These are phyloP conservation scores for Aspidoscelis tigris DNA, from an alignment of 2,113 vertebrate species.

Conservation along the genomic window DNA sequence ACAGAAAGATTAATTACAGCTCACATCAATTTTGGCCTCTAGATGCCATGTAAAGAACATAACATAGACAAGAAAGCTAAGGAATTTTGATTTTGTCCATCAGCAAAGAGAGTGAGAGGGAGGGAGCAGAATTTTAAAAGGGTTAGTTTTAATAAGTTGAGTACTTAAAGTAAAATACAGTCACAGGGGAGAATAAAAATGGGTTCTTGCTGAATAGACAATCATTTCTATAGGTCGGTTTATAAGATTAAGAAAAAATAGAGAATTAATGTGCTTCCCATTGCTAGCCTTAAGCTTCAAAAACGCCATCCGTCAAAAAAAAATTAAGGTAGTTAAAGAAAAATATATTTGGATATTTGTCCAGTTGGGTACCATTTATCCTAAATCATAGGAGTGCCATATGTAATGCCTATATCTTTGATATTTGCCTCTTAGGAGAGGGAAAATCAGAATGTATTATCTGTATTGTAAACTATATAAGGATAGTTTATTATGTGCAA, in stretches of 20 bases:
- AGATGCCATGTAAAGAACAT: slow-evolving; percentile 76
- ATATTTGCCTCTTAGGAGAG: too few species aligned
- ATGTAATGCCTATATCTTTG: too few species aligned
- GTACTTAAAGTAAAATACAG: slow-evolving; percentile 44
- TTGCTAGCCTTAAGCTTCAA: slow-evolving; percentile 34
- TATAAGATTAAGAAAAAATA: slow-evolving; percentile 49
- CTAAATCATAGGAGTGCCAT: background rate
- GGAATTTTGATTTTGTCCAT: slow-evolving; percentile 69
- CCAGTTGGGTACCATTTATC: slow-evolving; percentile 26
- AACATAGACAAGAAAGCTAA: slow-evolving; percentile 61
- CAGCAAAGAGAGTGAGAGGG: slow-evolving; percentile 30
- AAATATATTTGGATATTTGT: slow-evolving; percentile 28
- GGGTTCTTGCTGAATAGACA: slow-evolving; percentile 31
- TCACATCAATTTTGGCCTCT: slow-evolving; percentile 77
- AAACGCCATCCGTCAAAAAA: slow-evolving; percentile 33
- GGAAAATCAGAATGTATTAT: too few species aligned
- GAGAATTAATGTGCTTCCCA: slow-evolving; percentile 19
- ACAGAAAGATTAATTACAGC: slow-evolving; percentile 77
- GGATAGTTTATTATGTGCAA: too few species aligned
- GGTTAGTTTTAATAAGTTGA: slow-evolving; percentile 17
- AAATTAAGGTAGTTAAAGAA: slow-evolving; percentile 20
- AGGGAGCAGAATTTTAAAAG: slow-evolving; percentile 48
- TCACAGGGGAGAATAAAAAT: slow-evolving; percentile 48
- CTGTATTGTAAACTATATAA: too few species aligned
- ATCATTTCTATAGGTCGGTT: slow-evolving; percentile 50